Percentiles rank a stretch among this genome's conserved stretches.
Conservation (phyloP, 2,888 invertebrate species). For the Xylota segnis region DNA sequence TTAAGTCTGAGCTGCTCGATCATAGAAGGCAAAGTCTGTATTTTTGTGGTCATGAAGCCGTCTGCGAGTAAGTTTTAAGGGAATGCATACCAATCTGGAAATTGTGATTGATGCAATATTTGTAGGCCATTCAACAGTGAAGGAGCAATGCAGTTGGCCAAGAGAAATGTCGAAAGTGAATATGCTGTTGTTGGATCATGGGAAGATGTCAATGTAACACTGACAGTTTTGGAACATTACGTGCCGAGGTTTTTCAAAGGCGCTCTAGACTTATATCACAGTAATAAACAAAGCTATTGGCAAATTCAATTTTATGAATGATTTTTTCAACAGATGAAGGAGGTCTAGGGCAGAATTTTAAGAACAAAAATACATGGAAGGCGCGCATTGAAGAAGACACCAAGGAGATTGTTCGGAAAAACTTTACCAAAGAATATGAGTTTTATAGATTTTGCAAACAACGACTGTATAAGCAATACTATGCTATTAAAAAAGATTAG, state of each 20-base stretch:
- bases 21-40: slow-evolving; percentile 93
- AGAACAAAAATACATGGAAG: slow-evolving; percentile 80
- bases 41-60: slow-evolving; percentile 92
- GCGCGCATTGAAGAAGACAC: slow-evolving; percentile 78
- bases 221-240: slow-evolving; percentile 92
- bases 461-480: slow-evolving; percentile 81
- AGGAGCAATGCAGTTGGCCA: slow-evolving; percentile 92
- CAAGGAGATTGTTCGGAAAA: slow-evolving; percentile 74
- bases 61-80: slow-evolving; percentile 89
- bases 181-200: slow-evolving; percentile 94
- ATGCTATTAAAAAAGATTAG: slow-evolving; percentile 78
- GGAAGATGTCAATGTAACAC: slow-evolving; percentile 93
- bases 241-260: slow-evolving; percentile 91
- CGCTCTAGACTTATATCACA: slow-evolving; percentile 90
- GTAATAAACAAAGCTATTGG: slow-evolving; percentile 84
- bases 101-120: slow-evolving; percentile 1
- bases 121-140: slow-evolving; percentile 93
- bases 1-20: slow-evolving; percentile 92
- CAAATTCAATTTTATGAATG: not conserved
- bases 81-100: too few relatives aligned
- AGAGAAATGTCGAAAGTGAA: slow-evolving; percentile 91
- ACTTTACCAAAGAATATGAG: slow-evolving; percentile 79
- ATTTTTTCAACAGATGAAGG: slow-evolving; percentile 34
- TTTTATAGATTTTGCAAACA: slow-evolving; percentile 82
- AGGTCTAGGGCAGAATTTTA: slow-evolving; percentile 24